These are phyloP conservation scores for Phymastichus coffea DNA, from an alignment of 1,140 invertebrate species.

Conservation along the genomic window DNA sequence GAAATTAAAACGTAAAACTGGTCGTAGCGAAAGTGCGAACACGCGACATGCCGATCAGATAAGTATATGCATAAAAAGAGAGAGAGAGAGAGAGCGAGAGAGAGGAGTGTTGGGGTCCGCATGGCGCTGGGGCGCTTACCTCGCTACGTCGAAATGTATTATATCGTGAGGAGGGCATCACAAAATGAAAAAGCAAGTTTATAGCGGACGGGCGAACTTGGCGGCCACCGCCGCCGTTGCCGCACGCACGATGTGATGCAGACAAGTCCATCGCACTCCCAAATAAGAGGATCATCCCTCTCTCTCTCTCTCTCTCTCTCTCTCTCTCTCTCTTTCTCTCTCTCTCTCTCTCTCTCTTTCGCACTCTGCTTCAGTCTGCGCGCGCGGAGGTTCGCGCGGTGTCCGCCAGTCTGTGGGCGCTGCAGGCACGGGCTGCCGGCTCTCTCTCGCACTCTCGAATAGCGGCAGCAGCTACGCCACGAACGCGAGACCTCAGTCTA, in stretches of 20 bases:
- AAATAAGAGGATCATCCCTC: constrained; percentile 5
- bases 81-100: background rate
- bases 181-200: too few relatives aligned
- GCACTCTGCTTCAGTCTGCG: constrained; percentile 34
- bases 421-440: constrained; percentile 51
- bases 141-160: too few relatives aligned
- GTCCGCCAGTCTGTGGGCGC: constrained; percentile 47
- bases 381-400: constrained; percentile 54
- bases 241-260: too few relatives aligned
- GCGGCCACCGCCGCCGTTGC: too few relatives aligned
- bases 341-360: constrained; percentile 9
- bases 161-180: too few relatives aligned
- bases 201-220: too few relatives aligned
- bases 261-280: constrained; percentile 15
- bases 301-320: constrained; percentile 7
- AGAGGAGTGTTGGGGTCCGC: too few relatives aligned
- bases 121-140: too few relatives aligned
- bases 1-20: constrained; percentile 26
- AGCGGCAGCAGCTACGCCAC: too few relatives aligned
- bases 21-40: constrained; percentile 20
- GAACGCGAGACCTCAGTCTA: constrained; percentile 57
- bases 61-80: background rate
- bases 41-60: constrained; percentile 25
- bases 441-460: constrained; percentile 31
- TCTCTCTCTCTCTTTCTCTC: constrained; percentile 25